These are phyloP conservation scores for Paradisaea rubra DNA, from an alignment of 2,113 vertebrate species.

Conservation along the genomic window DNA sequence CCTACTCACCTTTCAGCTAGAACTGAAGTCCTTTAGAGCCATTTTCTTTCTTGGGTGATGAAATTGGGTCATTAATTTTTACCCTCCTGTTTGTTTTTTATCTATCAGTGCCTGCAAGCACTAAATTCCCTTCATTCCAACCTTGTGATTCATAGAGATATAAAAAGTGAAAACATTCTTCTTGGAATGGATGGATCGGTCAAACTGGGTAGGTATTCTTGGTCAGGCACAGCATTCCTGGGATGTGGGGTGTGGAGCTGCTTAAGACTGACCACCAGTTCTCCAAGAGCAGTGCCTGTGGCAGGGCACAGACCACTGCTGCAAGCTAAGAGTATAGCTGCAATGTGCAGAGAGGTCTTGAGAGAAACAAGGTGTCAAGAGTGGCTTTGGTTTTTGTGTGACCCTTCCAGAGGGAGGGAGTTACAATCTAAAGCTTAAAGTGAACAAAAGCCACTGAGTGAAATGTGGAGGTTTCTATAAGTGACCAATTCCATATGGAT, in stretches of 20 bases:
- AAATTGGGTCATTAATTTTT: slow-evolving; percentile 27
- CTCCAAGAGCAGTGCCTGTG: not conserved
- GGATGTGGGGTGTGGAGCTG: not conserved
- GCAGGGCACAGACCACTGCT: not conserved
- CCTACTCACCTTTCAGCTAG: not conserved
- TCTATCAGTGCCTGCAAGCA: slow-evolving; percentile 88
- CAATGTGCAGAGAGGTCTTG: not conserved
- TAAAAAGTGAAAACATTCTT: slow-evolving; percentile 96
- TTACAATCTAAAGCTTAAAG: not conserved
- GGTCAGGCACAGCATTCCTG: not conserved
- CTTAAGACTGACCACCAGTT: not conserved
- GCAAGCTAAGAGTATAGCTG: not conserved
- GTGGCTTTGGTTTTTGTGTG: not conserved
- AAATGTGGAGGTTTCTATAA: not conserved
- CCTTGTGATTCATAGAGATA: slow-evolving; percentile 93
- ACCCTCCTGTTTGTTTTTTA: not conserved
- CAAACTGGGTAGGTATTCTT: slow-evolving; percentile 85
- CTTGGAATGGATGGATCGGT: slow-evolving; percentile 95
- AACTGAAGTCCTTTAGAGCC: not conserved
- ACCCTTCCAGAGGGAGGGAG: not conserved
- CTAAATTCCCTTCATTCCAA: slow-evolving; percentile 92
- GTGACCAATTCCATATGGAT: not conserved
- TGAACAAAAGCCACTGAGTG: not conserved
- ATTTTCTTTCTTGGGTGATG: not conserved
- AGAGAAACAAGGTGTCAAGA: not conserved